phyloP scores from a whole-genome alignment of 2,888 invertebrate genomes.

The Omphaloscelis lunosa region DNA sequence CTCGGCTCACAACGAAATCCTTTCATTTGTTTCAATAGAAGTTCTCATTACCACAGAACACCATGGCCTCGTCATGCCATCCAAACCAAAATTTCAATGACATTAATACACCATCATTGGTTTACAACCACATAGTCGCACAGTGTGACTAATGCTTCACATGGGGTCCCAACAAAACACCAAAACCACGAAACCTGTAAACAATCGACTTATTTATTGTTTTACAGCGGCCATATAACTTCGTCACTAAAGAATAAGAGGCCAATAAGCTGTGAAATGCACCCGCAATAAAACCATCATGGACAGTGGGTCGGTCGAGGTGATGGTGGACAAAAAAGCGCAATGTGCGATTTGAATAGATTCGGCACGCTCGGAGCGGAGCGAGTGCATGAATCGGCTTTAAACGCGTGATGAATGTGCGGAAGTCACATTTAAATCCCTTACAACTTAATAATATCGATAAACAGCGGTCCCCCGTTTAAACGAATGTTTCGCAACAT shows the following conservation, averaged over 20 bases:
- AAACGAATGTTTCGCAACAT: conserved; percentile 87
- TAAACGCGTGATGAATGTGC: conserved; percentile 84
- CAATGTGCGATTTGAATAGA: conserved; percentile 78
- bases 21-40: conserved; percentile 77
- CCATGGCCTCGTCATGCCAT: conserved; percentile 76
- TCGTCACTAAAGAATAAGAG: conserved; percentile 81
- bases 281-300: conserved; percentile 89
- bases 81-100: conserved; percentile 77
- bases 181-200: conserved; percentile 83
- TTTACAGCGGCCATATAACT: conserved; percentile 88
- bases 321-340: conserved; percentile 73
- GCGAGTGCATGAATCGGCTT: conserved; percentile 75
- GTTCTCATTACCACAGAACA: conserved; percentile 74
- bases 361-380: conserved; percentile 83
- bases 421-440: conserved; percentile 85
- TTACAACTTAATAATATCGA: conserved; percentile 88
- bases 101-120: conserved; percentile 81
- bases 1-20: conserved; percentile 52
- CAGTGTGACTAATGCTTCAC: conserved; percentile 80
- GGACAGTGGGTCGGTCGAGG: conserved; percentile 73
- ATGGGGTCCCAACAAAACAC: conserved; percentile 81
- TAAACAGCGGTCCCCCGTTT: conserved; percentile 87
- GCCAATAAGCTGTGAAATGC: conserved; percentile 84
- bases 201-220: conserved; percentile 88
- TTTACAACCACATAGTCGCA: conserved; percentile 74